Percentiles rank a stretch among this genome's conserved stretches.
Evolutionary conservation across 53 echinoderm and acorn worm species (phyloP).

Genomic region (Luidia sarsii): DNA sequence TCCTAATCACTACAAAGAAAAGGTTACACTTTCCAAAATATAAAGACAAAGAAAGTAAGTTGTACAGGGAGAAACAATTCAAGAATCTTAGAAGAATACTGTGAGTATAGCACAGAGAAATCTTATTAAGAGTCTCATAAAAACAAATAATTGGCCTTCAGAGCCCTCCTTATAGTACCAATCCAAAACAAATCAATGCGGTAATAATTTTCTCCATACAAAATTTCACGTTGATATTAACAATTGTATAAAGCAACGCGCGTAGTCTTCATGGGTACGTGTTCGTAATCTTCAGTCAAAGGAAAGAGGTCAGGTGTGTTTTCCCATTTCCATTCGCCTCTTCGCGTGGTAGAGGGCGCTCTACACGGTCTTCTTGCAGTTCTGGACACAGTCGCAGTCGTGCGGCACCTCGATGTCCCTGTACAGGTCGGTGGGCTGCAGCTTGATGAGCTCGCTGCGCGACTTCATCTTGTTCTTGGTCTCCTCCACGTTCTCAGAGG

Average conservation of each 20-base stretch:
- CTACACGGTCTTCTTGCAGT: constrained; percentile 14
- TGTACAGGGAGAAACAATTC: neutral
- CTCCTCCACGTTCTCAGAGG: constrained; percentile 36
- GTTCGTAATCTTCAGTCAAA: constrained; percentile 28
- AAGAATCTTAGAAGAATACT: constrained; percentile 12
- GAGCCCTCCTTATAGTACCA: neutral
- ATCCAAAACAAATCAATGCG: constrained; percentile 5
- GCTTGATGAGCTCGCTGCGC: constrained; percentile 26
- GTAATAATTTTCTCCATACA: neutral
- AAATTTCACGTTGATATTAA: neutral
- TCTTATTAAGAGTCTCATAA: constrained; percentile 13
- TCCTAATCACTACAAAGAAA: neutral
- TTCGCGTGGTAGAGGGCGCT: neutral
- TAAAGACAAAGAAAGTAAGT: constrained; percentile 23
- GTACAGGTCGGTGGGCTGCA: constrained; percentile 39
- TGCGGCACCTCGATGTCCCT: constrained; percentile 54
- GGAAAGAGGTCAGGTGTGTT: neutral
- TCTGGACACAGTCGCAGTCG: constrained; percentile 24
- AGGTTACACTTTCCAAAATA: constrained; percentile 38
- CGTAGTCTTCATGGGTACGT: neutral
- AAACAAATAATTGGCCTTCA: constrained; percentile 25
- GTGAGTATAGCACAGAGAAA: constrained; percentile 19
- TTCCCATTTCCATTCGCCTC: neutral
- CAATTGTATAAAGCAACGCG: neutral
- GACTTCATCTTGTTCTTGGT: constrained; percentile 23